A percentile compares a stretch with the other conserved stretches of the same genome.
These are phyloP conservation scores for Amiota mariae DNA, from an alignment of 2,888 invertebrate species.

Conservation along the genomic window DNA sequence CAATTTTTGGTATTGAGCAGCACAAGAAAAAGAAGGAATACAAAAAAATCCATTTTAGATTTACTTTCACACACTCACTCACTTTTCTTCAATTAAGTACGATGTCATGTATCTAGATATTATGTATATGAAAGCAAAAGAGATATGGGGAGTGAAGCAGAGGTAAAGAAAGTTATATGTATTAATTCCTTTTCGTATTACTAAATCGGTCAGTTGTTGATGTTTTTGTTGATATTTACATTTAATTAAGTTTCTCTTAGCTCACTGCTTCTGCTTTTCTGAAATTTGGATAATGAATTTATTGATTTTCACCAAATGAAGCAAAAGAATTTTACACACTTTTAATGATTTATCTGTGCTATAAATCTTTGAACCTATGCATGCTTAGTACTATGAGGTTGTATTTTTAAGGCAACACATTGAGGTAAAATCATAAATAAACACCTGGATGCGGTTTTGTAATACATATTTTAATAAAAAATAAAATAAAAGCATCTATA, in stretches of 20 bases:
- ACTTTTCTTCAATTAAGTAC: neutral
- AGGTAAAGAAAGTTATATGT: neutral
- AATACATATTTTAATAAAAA: too few relatives aligned
- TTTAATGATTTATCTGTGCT: too few relatives aligned
- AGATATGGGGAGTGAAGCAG: too few relatives aligned
- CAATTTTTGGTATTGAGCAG: constrained; percentile 67
- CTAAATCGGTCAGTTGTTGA: neutral
- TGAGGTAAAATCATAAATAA: too few relatives aligned
- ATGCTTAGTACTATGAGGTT: too few relatives aligned
- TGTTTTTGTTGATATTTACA: constrained; percentile 9
- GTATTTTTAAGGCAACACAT: too few relatives aligned
- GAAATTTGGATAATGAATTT: too few relatives aligned
- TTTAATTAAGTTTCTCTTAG: neutral
- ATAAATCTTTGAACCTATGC: too few relatives aligned
- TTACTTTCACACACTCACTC: constrained; percentile 36
- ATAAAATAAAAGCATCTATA: too few relatives aligned
- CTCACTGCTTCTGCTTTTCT: too few relatives aligned
- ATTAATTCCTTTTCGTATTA: constrained; percentile 3
- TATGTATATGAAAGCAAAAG: neutral
- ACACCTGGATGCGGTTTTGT: too few relatives aligned
- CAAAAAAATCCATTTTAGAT: constrained; percentile 6
- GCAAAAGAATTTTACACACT: neutral
- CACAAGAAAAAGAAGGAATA: neutral
- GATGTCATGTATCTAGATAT: neutral
- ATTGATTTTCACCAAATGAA: neutral